These are phyloP conservation scores for fruit fly (Drosophila melanogaster) DNA, from an alignment of 1,140 invertebrate species.

Conservation along the genomic window Release_6_plus_ISO1_MT NT_037436.4:11262501-11263000, in stretches of 20 bases:
- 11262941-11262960: constrained; percentile 49
- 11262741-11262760: constrained; percentile 32
- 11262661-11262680: constrained; percentile 17
- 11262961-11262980: constrained; percentile 33
- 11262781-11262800: constrained; percentile 9
- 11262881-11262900: background rate
- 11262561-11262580: constrained; percentile 36
- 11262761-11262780: constrained; percentile 31
- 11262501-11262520: constrained; percentile 11
- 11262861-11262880: constrained; percentile 13
- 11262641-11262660: constrained; percentile 3
- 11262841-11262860: background rate
- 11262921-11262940: constrained; percentile 37
- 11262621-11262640: constrained; percentile 17
- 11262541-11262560: constrained; percentile 44
- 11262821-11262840: constrained; percentile 26
- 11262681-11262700: constrained; percentile 41
- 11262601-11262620: constrained; percentile 9
- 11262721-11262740: constrained; percentile 11
- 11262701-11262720: constrained; percentile 20
- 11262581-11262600: constrained; percentile 45
- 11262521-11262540: constrained; percentile 13
- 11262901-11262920: constrained; percentile 24
- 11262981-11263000: constrained; percentile 40
- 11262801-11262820: constrained; percentile 15